phyloP scores from a whole-genome alignment of 2,113 vertebrate species.

The Microcebus tavaratra region DNA sequence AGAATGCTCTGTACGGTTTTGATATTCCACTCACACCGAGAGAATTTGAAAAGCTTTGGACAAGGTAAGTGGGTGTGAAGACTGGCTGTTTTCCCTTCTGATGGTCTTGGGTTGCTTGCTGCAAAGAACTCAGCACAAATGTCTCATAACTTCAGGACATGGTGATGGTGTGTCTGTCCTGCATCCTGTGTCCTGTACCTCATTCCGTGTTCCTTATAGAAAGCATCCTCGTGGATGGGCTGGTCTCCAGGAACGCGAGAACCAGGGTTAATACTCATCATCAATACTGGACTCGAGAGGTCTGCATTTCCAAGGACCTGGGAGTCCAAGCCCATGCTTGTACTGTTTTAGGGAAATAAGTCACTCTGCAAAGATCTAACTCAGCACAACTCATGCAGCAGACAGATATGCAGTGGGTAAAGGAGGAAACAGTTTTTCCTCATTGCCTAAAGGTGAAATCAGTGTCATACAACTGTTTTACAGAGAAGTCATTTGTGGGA shows the following conservation, averaged over 20 bases:
- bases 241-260: neutral
- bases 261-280: rapidly evolving
- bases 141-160: neutral
- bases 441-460: neutral
- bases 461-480: neutral
- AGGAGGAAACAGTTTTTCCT: neutral
- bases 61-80: slow-evolving; percentile 76
- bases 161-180: neutral
- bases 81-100: neutral
- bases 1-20: slow-evolving; percentile 81
- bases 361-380: neutral
- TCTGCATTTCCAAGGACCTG: rapidly evolving
- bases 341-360: neutral
- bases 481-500: neutral
- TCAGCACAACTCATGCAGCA: rapidly evolving
- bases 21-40: slow-evolving; percentile 82
- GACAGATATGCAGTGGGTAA: neutral
- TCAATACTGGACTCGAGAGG: rapidly evolving
- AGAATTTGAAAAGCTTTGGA: slow-evolving; percentile 88
- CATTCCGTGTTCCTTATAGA: rapidly evolving
- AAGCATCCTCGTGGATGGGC: neutral
- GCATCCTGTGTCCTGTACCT: neutral
- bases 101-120: neutral
- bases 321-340: too few species aligned
- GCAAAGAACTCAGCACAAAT: rapidly evolving